phyloP scores from a whole-genome alignment of 1,140 invertebrate species.

The Zaprionus ghesquierei region DNA sequence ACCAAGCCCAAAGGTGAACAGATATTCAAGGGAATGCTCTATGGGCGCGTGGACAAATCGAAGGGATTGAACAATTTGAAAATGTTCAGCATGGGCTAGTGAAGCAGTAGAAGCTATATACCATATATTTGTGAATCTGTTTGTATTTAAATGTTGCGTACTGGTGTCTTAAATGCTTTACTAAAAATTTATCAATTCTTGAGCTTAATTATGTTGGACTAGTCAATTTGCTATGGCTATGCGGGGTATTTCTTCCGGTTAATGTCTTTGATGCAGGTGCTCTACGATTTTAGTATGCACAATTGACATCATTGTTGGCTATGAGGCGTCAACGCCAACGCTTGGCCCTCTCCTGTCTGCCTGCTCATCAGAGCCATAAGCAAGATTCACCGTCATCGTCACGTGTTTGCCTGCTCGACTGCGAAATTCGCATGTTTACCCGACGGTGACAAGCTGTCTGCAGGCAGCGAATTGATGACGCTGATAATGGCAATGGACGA shows the following conservation, averaged over 20 bases:
- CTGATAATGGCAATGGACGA: conserved; percentile 59
- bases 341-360: conserved; percentile 21
- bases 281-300: conserved; percentile 67
- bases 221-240: conserved; percentile 10
- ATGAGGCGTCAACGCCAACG: conserved; percentile 41
- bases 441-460: conserved; percentile 80
- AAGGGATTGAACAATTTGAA: conserved; percentile 80
- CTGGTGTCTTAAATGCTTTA: conserved; percentile 21
- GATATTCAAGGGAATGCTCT: conserved; percentile 46
- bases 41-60: conserved; percentile 72
- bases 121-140: not conserved
- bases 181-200: conserved; percentile 28
- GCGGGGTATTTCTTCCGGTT: conserved; percentile 7
- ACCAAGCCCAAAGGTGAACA: conserved; percentile 24
- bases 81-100: conserved; percentile 68
- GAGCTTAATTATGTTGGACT: conserved; percentile 34
- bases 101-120: not conserved
- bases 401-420: conserved; percentile 79
- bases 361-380: conserved; percentile 22
- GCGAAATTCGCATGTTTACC: conserved; percentile 79
- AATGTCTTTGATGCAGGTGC: not conserved
- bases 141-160: conserved; percentile 12
- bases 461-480: conserved; percentile 78
- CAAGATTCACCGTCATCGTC: conserved; percentile 49
- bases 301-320: conserved; percentile 71